Percentiles rank a stretch among this genome's conserved stretches.
These are phyloP conservation scores for Sus cebifrons DNA, from an alignment of 2,797 vertebrate species.

Conservation along the genomic window DNA sequence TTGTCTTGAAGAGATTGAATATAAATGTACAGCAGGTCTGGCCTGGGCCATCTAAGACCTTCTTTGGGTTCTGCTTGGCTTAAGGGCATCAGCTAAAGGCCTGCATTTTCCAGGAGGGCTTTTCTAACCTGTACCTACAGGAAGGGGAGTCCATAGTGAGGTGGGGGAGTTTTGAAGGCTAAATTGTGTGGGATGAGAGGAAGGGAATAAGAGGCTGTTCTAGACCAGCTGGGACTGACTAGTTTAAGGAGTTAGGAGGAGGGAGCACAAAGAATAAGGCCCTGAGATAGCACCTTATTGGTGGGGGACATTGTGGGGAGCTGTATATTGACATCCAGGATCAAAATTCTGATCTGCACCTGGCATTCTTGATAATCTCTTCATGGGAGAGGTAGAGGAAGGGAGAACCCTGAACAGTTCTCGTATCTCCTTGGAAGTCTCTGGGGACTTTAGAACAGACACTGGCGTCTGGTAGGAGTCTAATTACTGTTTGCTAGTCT, in stretches of 20 bases:
- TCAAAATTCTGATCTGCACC: slow-evolving; percentile 57
- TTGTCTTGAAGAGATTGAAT: slow-evolving; percentile 55
- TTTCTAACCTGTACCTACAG: slow-evolving; percentile 54
- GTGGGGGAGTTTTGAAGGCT: neutral
- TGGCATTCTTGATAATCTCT: slow-evolving; percentile 45
- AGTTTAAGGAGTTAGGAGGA: neutral
- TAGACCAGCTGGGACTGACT: neutral
- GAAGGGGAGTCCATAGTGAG: neutral
- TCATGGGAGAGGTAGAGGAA: neutral
- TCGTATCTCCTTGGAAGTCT: slow-evolving; percentile 42
- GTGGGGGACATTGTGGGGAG: neutral
- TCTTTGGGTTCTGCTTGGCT: slow-evolving; percentile 54
- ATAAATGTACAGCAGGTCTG: neutral
- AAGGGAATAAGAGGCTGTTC: slow-evolving; percentile 28
- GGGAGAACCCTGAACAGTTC: slow-evolving; percentile 1
- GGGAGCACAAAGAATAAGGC: neutral
- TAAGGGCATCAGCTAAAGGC: slow-evolving; percentile 51
- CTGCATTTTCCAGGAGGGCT: slow-evolving; percentile 34
- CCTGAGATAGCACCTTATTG: neutral
- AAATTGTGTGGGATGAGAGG: neutral
- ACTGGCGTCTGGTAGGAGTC: slow-evolving; percentile 62
- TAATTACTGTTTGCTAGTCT: slow-evolving; percentile 77
- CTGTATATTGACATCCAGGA: slow-evolving; percentile 12
- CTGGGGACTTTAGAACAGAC: slow-evolving; percentile 65
- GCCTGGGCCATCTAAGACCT: neutral